Evolutionary conservation across 1,140 invertebrate genomes (phyloP).

Genomic region (Galendromus occidentalis): DNA sequence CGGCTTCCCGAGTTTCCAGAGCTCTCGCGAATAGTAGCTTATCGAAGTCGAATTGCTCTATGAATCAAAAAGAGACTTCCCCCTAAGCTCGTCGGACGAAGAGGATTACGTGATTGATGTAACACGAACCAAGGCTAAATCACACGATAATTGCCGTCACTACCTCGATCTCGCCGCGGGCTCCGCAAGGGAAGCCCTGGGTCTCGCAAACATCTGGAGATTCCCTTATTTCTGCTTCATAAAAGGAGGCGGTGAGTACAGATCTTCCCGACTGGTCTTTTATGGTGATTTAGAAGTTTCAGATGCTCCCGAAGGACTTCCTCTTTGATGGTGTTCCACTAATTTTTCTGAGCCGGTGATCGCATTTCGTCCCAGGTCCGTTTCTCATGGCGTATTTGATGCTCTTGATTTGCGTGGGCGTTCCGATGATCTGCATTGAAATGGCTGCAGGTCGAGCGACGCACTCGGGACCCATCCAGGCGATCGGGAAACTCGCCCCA

Average conservation of each 20-base stretch:
- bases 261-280: background rate
- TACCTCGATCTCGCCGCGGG: slow-evolving; percentile 3
- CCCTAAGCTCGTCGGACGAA: background rate
- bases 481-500: slow-evolving; percentile 57
- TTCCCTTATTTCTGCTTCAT: slow-evolving; percentile 33
- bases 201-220: slow-evolving; percentile 67
- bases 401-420: slow-evolving; percentile 15
- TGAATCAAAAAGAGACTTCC: background rate
- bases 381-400: slow-evolving; percentile 17
- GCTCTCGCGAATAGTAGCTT: too few relatives aligned
- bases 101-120: slow-evolving; percentile 3
- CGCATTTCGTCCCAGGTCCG: slow-evolving; percentile 14
- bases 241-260: slow-evolving; percentile 26
- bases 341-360: background rate
- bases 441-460: slow-evolving; percentile 17
- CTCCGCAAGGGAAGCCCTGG: slow-evolving; percentile 39
- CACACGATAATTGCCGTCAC: background rate
- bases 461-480: slow-evolving; percentile 16
- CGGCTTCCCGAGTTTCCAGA: too few relatives aligned
- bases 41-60: background rate
- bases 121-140: background rate
- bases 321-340: too few relatives aligned
- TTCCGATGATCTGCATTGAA: slow-evolving; percentile 17
- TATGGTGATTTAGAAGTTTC: too few relatives aligned
- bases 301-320: too few relatives aligned